A percentile compares a stretch with the other conserved stretches of the same genome.
Conservation (phyloP, 2,797 vertebrate genomes). For the Notolabrus celidotus region DNA sequence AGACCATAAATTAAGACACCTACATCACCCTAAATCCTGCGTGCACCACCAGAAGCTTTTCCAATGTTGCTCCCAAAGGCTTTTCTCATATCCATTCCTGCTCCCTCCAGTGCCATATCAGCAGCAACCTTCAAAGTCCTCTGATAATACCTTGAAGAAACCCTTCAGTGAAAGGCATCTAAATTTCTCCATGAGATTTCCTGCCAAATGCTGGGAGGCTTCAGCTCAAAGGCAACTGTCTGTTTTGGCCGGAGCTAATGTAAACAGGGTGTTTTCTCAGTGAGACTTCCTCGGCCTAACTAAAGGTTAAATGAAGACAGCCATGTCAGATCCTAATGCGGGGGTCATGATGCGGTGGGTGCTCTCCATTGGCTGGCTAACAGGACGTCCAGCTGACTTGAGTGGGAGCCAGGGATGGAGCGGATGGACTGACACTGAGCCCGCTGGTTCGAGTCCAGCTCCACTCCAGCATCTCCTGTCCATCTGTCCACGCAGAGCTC, state of each 20-base stretch:
- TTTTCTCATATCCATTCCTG: conserved; percentile 19
- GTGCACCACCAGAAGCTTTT: conserved; percentile 27
- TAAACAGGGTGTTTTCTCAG: conserved; percentile 61
- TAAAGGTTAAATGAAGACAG: conserved; percentile 83
- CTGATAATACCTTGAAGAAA: too few relatives aligned
- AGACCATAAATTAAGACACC: conserved; percentile 63
- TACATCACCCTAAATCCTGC: conserved; percentile 59
- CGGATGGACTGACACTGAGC: conserved; percentile 78
- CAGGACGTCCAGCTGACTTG: conserved; percentile 74
- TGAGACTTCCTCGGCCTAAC: conserved; percentile 61
- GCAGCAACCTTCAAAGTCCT: conserved; percentile 18
- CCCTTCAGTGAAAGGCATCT: too few relatives aligned
- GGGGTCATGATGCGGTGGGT: conserved; percentile 62
- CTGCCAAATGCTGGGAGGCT: conserved; percentile 7
- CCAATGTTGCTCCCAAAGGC: conserved; percentile 13
- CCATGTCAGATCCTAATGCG: conserved; percentile 70
- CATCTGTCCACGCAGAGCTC: conserved; percentile 77
- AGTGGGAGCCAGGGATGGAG: conserved; percentile 67
- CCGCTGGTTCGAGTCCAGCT: conserved; percentile 71
- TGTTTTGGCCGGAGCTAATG: conserved; percentile 47
- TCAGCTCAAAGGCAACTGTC: conserved; percentile 39
- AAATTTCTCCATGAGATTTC: too few relatives aligned
- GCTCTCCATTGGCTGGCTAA: conserved; percentile 68
- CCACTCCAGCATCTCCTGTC: conserved; percentile 76
- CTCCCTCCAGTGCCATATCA: conserved; percentile 18